Evolutionary conservation across 1,140 invertebrate species (phyloP), one percentile per base, ranked within the genome.

Genomic region (Ceratina japonica): DNA sequence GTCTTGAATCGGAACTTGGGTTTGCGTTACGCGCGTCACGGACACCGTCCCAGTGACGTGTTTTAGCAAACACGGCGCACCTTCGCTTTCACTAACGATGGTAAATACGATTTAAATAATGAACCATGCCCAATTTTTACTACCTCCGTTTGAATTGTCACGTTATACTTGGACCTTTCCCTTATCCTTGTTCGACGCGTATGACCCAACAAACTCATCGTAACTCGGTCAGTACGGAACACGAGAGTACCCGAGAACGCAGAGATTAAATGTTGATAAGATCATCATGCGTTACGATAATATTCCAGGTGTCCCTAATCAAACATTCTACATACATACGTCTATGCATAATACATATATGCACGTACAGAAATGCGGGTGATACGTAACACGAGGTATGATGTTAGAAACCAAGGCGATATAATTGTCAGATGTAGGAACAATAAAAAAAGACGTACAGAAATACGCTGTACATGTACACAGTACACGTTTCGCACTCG

Each of bases 181-280:
- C 15, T 24, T 20, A 7, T 0, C 1, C 1, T 37, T 56, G 54
- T 22, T 8, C 0, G n/a, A 13, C 20, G 37, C 51, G n/a, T 61
- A 61, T 10, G n/a, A 13, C 13, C 7, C 15, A 31, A 12, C 20
- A 13, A 73, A 49, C 18, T 15, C 37, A 16, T 3, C 37, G 20
- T 3, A 64, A 44, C 10, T 3, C 69, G 31, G 63, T 22, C 62
- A 15, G 49, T 27, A 37, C 16, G 31, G 72, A 63, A 49, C 18
- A 13, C 51, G 18, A 49, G 22, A 77, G 68, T 65, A 51, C 69
- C 54, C 24, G 59, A 73, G 44, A 27, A 20, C 68, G 62, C 44
- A 20, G 65, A 89, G 89, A 90, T 89, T 44, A 90, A 81, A 85
- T 61, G 70, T 59, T 63, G 88, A 90, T 90, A 90, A 90, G 89